Evolutionary conservation across 2,888 invertebrate genomes (phyloP).

Genomic region (Drosophila robusta): DNA sequence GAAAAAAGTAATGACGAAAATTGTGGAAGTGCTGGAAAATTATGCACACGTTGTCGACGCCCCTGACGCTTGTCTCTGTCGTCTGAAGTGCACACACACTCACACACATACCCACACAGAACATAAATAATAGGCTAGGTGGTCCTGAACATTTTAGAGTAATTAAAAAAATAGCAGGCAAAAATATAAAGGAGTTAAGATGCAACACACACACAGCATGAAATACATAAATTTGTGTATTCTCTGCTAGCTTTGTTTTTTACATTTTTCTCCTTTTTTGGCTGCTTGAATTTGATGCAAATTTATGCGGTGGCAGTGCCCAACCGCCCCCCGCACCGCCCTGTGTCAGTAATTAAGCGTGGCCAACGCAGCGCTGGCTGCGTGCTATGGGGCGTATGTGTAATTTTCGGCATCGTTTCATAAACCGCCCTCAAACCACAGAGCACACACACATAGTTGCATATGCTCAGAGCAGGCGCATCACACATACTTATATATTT

Average conservation of each 20-base stretch:
- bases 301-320: constrained; percentile 66
- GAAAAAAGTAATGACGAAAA: constrained; percentile 74
- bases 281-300: constrained; percentile 67
- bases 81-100: constrained; percentile 62
- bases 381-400: constrained; percentile 79
- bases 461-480: constrained; percentile 43
- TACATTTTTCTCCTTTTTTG: constrained; percentile 39
- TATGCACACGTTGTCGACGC: constrained; percentile 70
- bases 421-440: constrained; percentile 70
- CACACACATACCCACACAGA: constrained; percentile 32
- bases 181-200: constrained; percentile 67
- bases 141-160: constrained; percentile 78
- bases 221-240: constrained; percentile 59
- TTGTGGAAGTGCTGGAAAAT: constrained; percentile 78
- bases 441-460: constrained; percentile 23
- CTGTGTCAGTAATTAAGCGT: constrained; percentile 74
- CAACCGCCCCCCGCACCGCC: constrained; percentile 8
- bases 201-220: constrained; percentile 45
- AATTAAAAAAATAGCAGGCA: constrained; percentile 73
- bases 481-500: constrained; percentile 50
- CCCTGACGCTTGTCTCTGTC: constrained; percentile 52
- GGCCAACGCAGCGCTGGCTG: constrained; percentile 62
- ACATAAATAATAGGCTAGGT: constrained; percentile 65
- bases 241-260: constrained; percentile 25
- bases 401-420: constrained; percentile 81